Base-by-base conservation (phyloP, 2,113 vertebrate genomes). In the Fukomys damarensis region DNA sequence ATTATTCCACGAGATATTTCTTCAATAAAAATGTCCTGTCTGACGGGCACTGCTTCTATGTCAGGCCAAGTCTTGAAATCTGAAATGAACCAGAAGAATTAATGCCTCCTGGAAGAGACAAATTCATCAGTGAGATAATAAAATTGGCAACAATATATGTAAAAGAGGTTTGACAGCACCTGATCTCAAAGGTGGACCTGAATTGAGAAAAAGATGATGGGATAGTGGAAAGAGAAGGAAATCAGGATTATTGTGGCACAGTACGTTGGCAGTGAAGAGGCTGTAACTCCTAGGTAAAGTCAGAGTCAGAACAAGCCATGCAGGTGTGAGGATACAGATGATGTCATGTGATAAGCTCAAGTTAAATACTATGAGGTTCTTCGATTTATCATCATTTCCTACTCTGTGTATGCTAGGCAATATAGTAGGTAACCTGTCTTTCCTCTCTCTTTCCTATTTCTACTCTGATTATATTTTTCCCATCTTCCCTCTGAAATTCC, bases 81-180 rank as follows among this genome's bases (percentile, higher is more conserved):
- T 97, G 63, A 72, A 97, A 96, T 56, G 58, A 96, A 91, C 58
- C 28, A 93, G 83, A 94, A 93, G 41, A 79, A 95, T 96, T 30
- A 89, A 89, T 43, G 65, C 52, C 49, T 89, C 58, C 26, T 87
- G 1, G 68, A 93, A 92, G 38, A 93, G 72, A 63, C n/a, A 86
- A 70, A 74, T 24, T 7, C 4, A 61, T 38, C 4, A 28, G 54
- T 49, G 32, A 59, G 46, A 20, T 52, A 61, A 58, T 30, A 66
- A 81, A 68, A 93, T 0, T 38, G 30, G 32, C 8, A 84, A 61
- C 3, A 86, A 28, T 61, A 46, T 28, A 54, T 26, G 20, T 12
- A 32, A 56, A 85, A 82, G 30, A 86, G 26, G 17, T 61, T 13
- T 86, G 38, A 89, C 63, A 66, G 7, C 74, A 82, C 35, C 30